A percentile compares a stretch with the other conserved stretches of the same genome.
Conservation (phyloP, 2,113 vertebrate genomes). For the Heterochromis multidens region DNA sequence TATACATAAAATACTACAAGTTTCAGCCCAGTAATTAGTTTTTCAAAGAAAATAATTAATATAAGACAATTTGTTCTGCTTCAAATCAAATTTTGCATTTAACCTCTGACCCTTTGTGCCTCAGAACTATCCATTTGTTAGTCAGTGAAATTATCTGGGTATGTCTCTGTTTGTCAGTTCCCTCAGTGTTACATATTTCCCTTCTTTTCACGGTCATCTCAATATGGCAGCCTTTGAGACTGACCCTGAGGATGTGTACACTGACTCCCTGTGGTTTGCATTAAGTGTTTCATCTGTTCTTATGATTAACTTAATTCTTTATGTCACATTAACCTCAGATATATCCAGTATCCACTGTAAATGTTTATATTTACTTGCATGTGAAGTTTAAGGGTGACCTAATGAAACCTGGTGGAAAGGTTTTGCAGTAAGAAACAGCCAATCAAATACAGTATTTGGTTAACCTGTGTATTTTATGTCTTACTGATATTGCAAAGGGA, state of each 20-base stretch:
- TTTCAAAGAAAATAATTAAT: not conserved
- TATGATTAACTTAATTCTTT: not conserved
- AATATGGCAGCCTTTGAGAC: not conserved
- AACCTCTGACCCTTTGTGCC: not conserved
- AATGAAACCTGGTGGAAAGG: not conserved
- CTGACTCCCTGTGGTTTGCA: conserved; percentile 59
- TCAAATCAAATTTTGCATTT: not conserved
- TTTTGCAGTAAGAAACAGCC: not conserved
- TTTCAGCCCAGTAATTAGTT: not conserved
- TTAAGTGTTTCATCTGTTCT: conserved; percentile 11
- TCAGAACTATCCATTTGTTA: not conserved
- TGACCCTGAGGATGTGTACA: not conserved
- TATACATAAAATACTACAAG: not conserved
- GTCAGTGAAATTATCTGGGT: not conserved
- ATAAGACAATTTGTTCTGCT: not conserved
- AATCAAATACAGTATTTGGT: not conserved
- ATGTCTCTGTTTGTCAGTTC: not conserved
- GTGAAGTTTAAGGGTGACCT: not conserved
- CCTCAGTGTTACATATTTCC: conserved; percentile 13
- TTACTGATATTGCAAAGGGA: not conserved
- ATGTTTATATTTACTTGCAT: not conserved
- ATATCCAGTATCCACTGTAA: not conserved
- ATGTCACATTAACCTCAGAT: not conserved
- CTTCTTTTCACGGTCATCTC: not conserved
- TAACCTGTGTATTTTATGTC: not conserved